Base-by-base conservation (phyloP, 2,113 vertebrate genomes). In the Romanogobio albipinnatus region DNA sequence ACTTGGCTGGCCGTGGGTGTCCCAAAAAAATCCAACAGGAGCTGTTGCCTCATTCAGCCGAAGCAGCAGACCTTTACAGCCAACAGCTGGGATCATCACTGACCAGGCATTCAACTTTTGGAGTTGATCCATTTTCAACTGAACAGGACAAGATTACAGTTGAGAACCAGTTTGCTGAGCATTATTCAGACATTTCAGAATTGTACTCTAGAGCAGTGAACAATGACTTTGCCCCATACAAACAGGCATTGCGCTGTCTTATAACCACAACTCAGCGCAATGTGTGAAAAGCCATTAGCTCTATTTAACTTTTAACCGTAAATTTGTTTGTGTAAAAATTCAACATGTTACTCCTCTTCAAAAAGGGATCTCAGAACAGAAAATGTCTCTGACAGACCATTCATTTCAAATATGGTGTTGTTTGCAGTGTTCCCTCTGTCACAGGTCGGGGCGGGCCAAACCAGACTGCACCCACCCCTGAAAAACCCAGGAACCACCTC, bases 11-110 rank as follows among this genome's bases (percentile, higher is more conserved):
- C 62, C 62, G 3, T 3, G 59, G 59, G n/a, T 62, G 62, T 33
- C 62, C 62, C 26, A 66, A 7, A 66, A 66, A 66, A 66, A 66
- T 66, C 26, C 26, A 26, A 66, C 62, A 66, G 62, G 75, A 77
- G 75, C 75, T 77, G 47, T 77, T 77, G 75, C 75, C 75, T 56
- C 75, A 77, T 29, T 29, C 75, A 77, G 24, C 13, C 10, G 75
- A 77, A 56, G 75, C 75, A 77, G 75, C 75, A 77, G 75, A 77
- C n/a, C 75, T 77, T 56, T 77, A 58, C 75, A 77, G 75, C 14
- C 75, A 77, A 47, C 75, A 77, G 49, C 49, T 77, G 47, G 75
- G 75, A 77, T 77, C 75, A 0, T 24, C 47, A 53, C 75, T 77
- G n/a, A 77, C 47, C 26, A 26, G n/a, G 36, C 49, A 77, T 22